Percentiles rank a stretch among this genome's conserved stretches.
Conservation (phyloP, 1,140 invertebrate genomes). For the Drosophila insularis region DNA sequence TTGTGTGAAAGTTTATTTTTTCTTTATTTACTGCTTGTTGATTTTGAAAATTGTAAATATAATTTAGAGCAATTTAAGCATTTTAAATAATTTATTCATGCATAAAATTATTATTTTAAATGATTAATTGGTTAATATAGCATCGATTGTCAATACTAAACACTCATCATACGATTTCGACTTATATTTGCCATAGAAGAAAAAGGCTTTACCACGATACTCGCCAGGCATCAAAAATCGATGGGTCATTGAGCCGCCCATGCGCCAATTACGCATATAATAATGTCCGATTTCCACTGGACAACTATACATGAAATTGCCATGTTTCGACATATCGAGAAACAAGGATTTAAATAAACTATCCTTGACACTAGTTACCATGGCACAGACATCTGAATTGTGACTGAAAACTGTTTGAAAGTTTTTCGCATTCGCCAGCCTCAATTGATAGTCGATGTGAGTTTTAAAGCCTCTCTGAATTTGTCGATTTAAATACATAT, state of each 20-base stretch:
- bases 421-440: conserved; percentile 60
- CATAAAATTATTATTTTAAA: background rate
- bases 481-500: conserved; percentile 48
- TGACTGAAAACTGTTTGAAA: conserved; percentile 64
- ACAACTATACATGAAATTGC: conserved; percentile 65
- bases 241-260: conserved; percentile 52
- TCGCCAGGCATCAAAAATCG: conserved; percentile 62
- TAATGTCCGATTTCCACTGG: conserved; percentile 56
- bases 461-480: conserved; percentile 56
- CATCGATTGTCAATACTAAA: conserved; percentile 30
- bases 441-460: conserved; percentile 59
- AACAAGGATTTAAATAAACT: conserved; percentile 65
- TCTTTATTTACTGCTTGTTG: too few species aligned
- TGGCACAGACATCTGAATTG: conserved; percentile 55
- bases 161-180: conserved; percentile 37
- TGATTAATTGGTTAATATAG: conserved; percentile 27
- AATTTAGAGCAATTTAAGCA: too few species aligned
- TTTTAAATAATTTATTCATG: background rate
- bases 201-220: conserved; percentile 39
- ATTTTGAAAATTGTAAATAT: background rate
- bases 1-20: background rate
- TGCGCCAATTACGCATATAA: conserved; percentile 55
- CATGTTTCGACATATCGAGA: conserved; percentile 48
- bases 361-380: conserved; percentile 48
- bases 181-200: conserved; percentile 62